Evolutionary conservation across 2,113 vertebrate species (phyloP), one percentile per base, ranked within the genome.

Genomic region (Merops nubicus): DNA sequence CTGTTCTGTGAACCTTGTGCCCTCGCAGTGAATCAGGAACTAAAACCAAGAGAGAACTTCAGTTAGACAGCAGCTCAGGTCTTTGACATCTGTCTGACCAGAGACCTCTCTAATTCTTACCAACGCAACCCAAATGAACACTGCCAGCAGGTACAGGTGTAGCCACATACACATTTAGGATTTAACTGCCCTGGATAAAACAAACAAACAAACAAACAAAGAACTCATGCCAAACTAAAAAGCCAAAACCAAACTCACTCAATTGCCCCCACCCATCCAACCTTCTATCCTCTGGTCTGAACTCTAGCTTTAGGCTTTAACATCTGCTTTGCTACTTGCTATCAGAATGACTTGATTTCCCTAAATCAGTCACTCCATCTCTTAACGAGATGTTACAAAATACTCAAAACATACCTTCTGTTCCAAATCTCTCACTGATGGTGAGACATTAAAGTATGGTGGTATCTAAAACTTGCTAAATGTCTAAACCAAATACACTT

Each of bases 1-100:
- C 98, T 99, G 98, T 78, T 98, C 98, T 2, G 99, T 99, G 97
- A 99, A 99, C 48, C 99, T 99, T 0, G 99, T 99, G 86, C 99
- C 99, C 95, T 99, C 99, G 7, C 99, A 99, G 89, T 98, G 98
- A 79, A 99, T 98, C 97, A 99, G 98, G 96, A 99, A 99, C 99
- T 99, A 95, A 34, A 97, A 88, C 56, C 63, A 85, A 93, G 40
- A 88, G 28, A 95, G 40, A 56, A 73, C 33, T 36, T 48, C 38
- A 68, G 72, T 96, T 54, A 97, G 75, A 78, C 47, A 73, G 47
- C 33, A 77, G 48, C 34, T 87, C 73, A 43, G 15, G 34, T 84
- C 23, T 72, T 29, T 50, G 38, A 21, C 16, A 26, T 33, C 42
- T 89, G 45, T 62, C 42, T 80, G 47, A 92, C 45, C 36, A 83